Percentiles rank a stretch among this genome's conserved stretches.
These are phyloP conservation scores for Sphenodon punctatus DNA, from an alignment of 2,797 vertebrate genomes.

Conservation along the genomic window DNA sequence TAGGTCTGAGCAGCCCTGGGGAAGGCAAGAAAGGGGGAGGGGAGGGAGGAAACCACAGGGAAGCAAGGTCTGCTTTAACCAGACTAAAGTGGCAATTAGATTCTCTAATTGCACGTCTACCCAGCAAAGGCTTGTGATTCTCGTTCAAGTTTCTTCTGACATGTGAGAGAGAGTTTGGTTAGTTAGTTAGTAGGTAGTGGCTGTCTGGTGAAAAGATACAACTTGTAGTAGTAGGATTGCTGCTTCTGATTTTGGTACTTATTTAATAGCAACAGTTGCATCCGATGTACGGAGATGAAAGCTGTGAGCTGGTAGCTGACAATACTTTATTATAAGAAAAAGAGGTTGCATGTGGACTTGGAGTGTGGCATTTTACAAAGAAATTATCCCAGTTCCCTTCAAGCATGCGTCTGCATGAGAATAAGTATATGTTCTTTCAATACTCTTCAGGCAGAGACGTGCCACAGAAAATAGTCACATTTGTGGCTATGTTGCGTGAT, in stretches of 20 bases:
- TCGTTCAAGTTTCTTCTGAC: too few relatives aligned
- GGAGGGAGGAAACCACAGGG: too few relatives aligned
- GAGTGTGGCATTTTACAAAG: too few relatives aligned
- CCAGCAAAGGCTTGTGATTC: not conserved
- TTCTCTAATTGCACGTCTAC: not conserved
- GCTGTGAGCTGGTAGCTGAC: not conserved
- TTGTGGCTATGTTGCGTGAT: too few relatives aligned
- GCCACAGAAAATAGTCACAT: too few relatives aligned
- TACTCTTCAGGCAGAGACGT: too few relatives aligned
- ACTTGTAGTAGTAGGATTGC: not conserved
- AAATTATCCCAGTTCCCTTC: too few relatives aligned
- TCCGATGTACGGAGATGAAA: not conserved
- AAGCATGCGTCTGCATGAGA: too few relatives aligned
- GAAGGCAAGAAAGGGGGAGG: not conserved
- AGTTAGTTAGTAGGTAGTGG: not conserved
- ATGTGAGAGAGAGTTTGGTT: too few relatives aligned
- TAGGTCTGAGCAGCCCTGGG: conserved; percentile 58
- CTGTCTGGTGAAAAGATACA: not conserved
- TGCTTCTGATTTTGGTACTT: not conserved
- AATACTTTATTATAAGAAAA: not conserved
- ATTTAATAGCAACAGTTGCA: not conserved
- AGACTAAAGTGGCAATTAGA: too few relatives aligned
- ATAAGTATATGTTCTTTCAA: too few relatives aligned
- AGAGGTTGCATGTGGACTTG: too few relatives aligned
- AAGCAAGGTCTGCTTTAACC: not conserved